Conservation (phyloP, 2,888 invertebrate species). For the Endotricha flammealis region DNA sequence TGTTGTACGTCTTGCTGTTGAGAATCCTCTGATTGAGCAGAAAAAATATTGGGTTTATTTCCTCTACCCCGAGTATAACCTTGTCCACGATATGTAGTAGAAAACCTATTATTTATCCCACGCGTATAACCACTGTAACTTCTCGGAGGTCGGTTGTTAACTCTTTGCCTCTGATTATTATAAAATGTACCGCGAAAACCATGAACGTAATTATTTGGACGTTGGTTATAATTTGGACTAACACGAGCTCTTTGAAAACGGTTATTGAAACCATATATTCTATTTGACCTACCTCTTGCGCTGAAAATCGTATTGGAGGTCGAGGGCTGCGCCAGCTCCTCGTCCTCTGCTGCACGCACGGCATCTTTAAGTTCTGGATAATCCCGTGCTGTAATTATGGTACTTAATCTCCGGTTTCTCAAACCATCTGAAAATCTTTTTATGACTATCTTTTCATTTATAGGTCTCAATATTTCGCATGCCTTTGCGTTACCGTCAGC, state of each 20-base stretch:
- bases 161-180: neutral
- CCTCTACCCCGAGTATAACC: constrained; percentile 6
- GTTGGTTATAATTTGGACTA: neutral
- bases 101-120: neutral
- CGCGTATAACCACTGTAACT: constrained; percentile 1
- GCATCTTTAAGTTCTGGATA: constrained; percentile 10
- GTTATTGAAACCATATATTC: neutral
- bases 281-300: constrained; percentile 2
- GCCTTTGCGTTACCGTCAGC: constrained; percentile 5
- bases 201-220: constrained; percentile 1
- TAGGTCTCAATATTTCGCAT: constrained; percentile 11
- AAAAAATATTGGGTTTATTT: constrained; percentile 6
- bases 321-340: constrained; percentile 6
- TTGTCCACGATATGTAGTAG: constrained; percentile 1
- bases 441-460: constrained; percentile 12
- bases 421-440: constrained; percentile 13
- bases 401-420: constrained; percentile 11
- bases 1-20: neutral
- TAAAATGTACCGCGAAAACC: constrained; percentile 4
- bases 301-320: constrained; percentile 1
- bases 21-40: neutral
- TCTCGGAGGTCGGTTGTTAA: neutral
- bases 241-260: neutral
- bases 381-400: constrained; percentile 10
- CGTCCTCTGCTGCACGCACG: constrained; percentile 10